These are phyloP conservation scores for Apoda limacodes DNA, from an alignment of 2,888 invertebrate genomes.

Conservation along the genomic window DNA sequence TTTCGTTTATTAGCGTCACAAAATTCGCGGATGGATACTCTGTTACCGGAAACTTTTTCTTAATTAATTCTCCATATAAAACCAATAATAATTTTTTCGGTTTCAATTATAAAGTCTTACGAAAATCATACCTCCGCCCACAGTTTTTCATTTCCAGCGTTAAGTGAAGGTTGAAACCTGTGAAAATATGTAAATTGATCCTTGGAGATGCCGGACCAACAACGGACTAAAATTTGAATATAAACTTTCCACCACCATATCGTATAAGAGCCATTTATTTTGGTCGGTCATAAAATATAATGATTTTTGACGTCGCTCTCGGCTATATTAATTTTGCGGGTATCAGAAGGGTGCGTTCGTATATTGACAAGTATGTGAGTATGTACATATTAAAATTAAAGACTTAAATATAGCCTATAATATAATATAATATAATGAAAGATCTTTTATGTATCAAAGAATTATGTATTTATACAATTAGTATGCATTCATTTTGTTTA, in stretches of 20 bases:
- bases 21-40: too few species aligned
- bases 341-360: slow-evolving; percentile 37
- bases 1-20: too few species aligned
- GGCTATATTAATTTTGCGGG: slow-evolving; percentile 58
- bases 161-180: slow-evolving; percentile 54
- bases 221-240: slow-evolving; percentile 65
- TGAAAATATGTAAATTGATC: slow-evolving; percentile 70
- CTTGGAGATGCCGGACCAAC: slow-evolving; percentile 63
- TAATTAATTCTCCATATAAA: too few species aligned
- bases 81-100: too few species aligned
- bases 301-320: slow-evolving; percentile 63
- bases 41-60: too few species aligned
- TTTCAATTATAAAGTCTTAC: too few species aligned
- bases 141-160: background rate
- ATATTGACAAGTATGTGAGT: slow-evolving; percentile 41
- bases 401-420: too few species aligned
- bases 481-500: too few species aligned
- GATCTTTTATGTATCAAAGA: too few species aligned
- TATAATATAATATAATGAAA: too few species aligned
- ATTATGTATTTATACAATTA: too few species aligned
- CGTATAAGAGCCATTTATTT: slow-evolving; percentile 67
- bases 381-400: slow-evolving; percentile 2
- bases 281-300: slow-evolving; percentile 65
- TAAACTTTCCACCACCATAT: slow-evolving; percentile 57
- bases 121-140: too few species aligned